Percentiles rank a stretch among this genome's conserved stretches.
Evolutionary conservation across 2,113 vertebrate genomes (phyloP).

Genomic region (Thomomys bottae): DNA sequence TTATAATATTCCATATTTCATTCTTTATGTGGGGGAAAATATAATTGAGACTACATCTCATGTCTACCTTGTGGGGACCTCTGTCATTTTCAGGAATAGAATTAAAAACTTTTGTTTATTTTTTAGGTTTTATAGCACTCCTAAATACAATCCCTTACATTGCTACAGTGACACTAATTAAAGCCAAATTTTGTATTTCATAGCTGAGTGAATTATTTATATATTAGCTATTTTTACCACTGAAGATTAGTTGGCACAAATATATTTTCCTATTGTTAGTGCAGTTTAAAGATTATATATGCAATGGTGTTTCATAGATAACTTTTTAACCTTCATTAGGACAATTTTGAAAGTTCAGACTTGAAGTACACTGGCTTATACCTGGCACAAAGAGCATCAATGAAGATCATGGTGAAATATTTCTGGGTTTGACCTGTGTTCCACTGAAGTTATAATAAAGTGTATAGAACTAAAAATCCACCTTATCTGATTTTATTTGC

Average conservation of each 20-base stretch:
- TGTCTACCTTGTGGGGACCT: neutral
- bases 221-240: neutral
- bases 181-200: neutral
- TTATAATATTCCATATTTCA: neutral
- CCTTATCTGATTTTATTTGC: constrained; percentile 49
- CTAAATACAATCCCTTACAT: neutral
- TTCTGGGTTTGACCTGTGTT: constrained; percentile 62
- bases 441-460: constrained; percentile 24
- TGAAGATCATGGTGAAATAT: constrained; percentile 38
- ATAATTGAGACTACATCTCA: neutral
- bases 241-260: constrained; percentile 71
- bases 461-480: constrained; percentile 50
- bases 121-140: constrained; percentile 14
- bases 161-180: neutral
- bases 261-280: constrained; percentile 43
- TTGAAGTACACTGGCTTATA: constrained; percentile 60
- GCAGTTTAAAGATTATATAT: constrained; percentile 65
- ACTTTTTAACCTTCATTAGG: constrained; percentile 55
- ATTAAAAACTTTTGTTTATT: neutral
- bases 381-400: constrained; percentile 48
- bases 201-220: neutral
- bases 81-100: constrained; percentile 37
- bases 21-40: neutral
- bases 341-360: constrained; percentile 62
- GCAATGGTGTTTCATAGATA: constrained; percentile 67